phyloP scores from a whole-genome alignment of 2,113 vertebrate species.

The Xenopus borealis region DNA sequence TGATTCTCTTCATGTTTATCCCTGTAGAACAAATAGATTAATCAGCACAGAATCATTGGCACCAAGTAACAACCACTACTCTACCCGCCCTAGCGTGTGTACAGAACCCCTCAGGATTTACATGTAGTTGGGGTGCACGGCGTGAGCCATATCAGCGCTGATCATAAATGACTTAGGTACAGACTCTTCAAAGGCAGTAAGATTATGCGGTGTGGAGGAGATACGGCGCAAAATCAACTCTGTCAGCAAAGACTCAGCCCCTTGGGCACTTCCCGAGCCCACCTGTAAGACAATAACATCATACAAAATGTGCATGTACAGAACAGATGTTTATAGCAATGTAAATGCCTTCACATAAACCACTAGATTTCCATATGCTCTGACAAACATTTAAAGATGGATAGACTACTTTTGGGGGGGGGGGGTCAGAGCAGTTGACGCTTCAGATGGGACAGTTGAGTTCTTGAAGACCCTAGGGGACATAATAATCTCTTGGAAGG shows the following conservation, averaged over 20 bases:
- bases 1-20: constrained; percentile 98
- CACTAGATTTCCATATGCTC: no score
- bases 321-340: no score
- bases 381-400: no score
- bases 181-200: constrained; percentile 89
- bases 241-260: constrained; percentile 85
- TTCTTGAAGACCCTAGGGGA: no score
- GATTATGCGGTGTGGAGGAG: constrained; percentile 68
- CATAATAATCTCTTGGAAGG: no score
- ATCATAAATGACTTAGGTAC: constrained; percentile 91
- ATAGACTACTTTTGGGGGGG: no score
- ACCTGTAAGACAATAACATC: constrained; percentile 66
- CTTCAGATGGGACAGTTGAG: no score
- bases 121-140: constrained; percentile 91
- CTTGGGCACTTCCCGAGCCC: constrained; percentile 91
- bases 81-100: neutral
- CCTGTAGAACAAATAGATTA: constrained; percentile 55
- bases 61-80: neutral
- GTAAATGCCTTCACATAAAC: no score
- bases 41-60: neutral
- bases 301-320: no score
- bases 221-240: constrained; percentile 89
- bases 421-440: no score
- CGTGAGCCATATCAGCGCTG: constrained; percentile 96
- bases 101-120: constrained; percentile 62